phyloP scores from a whole-genome alignment of 2,797 vertebrate species.

The Scolopax rusticola region DNA sequence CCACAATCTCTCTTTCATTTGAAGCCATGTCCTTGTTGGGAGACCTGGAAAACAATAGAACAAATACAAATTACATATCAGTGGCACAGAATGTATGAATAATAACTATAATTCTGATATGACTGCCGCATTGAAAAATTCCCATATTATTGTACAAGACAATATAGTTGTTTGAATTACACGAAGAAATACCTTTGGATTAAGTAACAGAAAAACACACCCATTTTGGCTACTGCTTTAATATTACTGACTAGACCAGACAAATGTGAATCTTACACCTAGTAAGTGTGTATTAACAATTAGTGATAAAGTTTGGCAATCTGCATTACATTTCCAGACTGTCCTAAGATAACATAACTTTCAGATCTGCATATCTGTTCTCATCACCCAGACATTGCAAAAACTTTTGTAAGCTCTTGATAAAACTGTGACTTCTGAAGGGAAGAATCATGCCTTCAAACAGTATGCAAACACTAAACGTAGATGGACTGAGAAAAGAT shows the following conservation, averaged over 20 bases:
- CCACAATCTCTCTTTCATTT: conserved; percentile 90
- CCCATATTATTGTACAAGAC: neutral
- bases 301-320: neutral
- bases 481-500: neutral
- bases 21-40: conserved; percentile 84
- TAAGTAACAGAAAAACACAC: neutral
- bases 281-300: neutral
- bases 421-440: neutral
- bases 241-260: neutral
- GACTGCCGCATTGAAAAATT: neutral
- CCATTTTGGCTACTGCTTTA: neutral
- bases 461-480: neutral
- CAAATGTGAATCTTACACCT: neutral
- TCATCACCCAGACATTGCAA: neutral
- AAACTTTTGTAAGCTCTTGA: neutral
- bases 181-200: neutral
- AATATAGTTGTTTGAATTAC: neutral
- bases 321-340: neutral
- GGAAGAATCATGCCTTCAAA: neutral
- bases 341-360: neutral
- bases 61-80: neutral
- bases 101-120: neutral
- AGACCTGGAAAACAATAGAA: conserved; percentile 70
- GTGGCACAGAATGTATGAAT: neutral
- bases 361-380: neutral